A percentile compares a stretch with the other conserved stretches of the same genome.
phyloP scores from a whole-genome alignment of 2,888 invertebrate genomes.

The Lottia gigantea region DNA sequence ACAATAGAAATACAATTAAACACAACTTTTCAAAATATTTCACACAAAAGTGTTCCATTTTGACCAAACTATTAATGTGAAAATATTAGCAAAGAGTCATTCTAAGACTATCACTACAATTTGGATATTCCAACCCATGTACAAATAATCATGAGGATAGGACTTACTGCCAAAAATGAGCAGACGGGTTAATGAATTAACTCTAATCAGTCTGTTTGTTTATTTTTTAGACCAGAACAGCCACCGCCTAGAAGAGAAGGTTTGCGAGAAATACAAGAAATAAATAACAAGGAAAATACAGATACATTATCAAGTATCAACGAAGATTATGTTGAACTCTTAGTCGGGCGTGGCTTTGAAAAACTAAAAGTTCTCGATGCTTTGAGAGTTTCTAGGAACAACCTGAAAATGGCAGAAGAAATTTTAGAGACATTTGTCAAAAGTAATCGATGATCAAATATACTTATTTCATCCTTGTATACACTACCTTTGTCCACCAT shows the following conservation, averaged over 20 bases:
- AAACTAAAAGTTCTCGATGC: constrained; percentile 91
- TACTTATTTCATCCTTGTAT: too few relatives aligned
- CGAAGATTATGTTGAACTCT: constrained; percentile 78
- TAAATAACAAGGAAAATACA: constrained; percentile 61
- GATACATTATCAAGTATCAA: constrained; percentile 46
- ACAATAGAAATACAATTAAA: too few relatives aligned
- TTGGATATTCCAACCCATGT: too few relatives aligned
- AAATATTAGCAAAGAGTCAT: too few relatives aligned
- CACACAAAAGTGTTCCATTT: too few relatives aligned
- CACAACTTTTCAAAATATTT: too few relatives aligned
- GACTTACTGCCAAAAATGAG: too few relatives aligned
- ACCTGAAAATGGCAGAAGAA: constrained; percentile 95
- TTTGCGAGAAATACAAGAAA: constrained; percentile 59
- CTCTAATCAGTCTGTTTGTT: background rate
- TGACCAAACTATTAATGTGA: too few relatives aligned
- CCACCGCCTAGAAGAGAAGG: constrained; percentile 51
- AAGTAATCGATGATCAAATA: constrained; percentile 24
- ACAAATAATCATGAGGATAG: too few relatives aligned
- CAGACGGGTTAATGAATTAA: too few relatives aligned
- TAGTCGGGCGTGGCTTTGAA: constrained; percentile 90
- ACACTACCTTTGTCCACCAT: too few relatives aligned
- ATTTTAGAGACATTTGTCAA: constrained; percentile 88
- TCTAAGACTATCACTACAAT: too few relatives aligned
- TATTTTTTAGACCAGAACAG: constrained; percentile 27
- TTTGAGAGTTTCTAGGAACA: constrained; percentile 90